Evolutionary conservation across 2,797 vertebrate genomes (phyloP).

Genomic region (Mormyrops attenuatus): DNA sequence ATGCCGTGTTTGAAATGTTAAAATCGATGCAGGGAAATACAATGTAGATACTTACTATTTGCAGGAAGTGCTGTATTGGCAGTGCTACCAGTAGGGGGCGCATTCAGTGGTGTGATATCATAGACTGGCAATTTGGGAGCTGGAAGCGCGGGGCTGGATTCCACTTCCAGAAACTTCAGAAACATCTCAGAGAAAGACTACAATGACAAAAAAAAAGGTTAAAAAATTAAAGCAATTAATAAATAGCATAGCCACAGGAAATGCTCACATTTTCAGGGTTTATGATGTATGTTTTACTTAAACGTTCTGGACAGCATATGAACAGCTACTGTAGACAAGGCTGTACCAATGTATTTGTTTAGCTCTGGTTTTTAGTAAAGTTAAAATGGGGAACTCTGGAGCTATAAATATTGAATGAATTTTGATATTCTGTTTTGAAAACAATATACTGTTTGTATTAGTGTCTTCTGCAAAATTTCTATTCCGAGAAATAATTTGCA

Average conservation of each 20-base stretch:
- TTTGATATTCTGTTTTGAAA: neutral
- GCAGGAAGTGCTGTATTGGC: slow-evolving; percentile 35
- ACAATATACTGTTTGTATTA: neutral
- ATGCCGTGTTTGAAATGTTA: neutral
- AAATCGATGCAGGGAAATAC: no score
- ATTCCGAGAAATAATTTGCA: neutral
- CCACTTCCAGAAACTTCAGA: slow-evolving; percentile 90
- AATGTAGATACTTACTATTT: slow-evolving; percentile 51
- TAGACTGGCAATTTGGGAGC: slow-evolving; percentile 74
- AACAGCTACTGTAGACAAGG: neutral
- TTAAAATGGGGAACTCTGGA: neutral
- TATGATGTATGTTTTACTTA: neutral
- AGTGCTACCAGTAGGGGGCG: slow-evolving; percentile 57
- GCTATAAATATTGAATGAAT: neutral
- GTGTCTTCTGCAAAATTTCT: neutral
- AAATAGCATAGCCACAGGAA: neutral
- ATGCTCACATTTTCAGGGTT: neutral
- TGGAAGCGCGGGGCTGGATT: slow-evolving; percentile 79
- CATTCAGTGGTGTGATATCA: slow-evolving; percentile 74
- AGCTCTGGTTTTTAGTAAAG: neutral
- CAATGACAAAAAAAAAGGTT: neutral
- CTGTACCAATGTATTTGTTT: neutral
- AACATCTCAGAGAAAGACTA: slow-evolving; percentile 98
- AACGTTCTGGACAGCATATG: neutral
- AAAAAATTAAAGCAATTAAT: neutral